Percentiles rank a stretch among this genome's conserved stretches.
Evolutionary conservation across 2,888 invertebrate genomes (phyloP).

Genomic region (Spicauda simplicius): DNA sequence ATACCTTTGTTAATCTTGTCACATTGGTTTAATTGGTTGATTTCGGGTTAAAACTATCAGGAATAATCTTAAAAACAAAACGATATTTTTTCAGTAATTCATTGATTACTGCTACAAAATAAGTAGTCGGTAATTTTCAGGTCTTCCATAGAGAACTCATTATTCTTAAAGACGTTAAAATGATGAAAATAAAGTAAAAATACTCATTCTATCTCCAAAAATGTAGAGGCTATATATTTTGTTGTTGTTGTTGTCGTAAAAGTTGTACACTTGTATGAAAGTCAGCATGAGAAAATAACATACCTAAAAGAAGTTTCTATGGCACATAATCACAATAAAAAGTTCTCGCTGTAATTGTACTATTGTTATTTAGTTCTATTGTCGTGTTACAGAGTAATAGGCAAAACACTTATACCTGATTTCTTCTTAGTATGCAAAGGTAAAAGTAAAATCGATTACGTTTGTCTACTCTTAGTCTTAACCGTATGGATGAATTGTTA

Average conservation of each 20-base stretch:
- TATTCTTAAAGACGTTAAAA: no score
- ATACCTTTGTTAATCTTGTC: no score
- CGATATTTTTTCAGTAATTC: no score
- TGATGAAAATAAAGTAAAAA: no score
- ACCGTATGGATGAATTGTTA: background rate
- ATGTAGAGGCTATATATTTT: no score
- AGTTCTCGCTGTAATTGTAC: slow-evolving; percentile 61
- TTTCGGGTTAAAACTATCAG: no score
- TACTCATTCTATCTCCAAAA: no score
- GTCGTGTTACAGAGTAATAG: slow-evolving; percentile 38
- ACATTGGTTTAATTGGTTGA: no score
- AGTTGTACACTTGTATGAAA: slow-evolving; percentile 48
- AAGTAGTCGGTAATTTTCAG: no score
- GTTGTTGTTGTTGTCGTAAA: slow-evolving; percentile 1
- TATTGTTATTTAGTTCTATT: slow-evolving; percentile 58
- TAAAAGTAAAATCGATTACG: slow-evolving; percentile 6
- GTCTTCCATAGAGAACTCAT: no score
- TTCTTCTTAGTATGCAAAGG: slow-evolving; percentile 16
- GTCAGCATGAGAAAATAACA: slow-evolving; percentile 55
- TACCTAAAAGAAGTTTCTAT: slow-evolving; percentile 54
- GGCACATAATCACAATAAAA: slow-evolving; percentile 60
- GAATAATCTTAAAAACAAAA: no score
- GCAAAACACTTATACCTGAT: slow-evolving; percentile 30
- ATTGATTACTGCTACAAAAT: no score
- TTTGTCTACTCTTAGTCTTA: background rate